phyloP scores from a whole-genome alignment of 2,888 invertebrate genomes.

The Nemapogon koenigi region DNA sequence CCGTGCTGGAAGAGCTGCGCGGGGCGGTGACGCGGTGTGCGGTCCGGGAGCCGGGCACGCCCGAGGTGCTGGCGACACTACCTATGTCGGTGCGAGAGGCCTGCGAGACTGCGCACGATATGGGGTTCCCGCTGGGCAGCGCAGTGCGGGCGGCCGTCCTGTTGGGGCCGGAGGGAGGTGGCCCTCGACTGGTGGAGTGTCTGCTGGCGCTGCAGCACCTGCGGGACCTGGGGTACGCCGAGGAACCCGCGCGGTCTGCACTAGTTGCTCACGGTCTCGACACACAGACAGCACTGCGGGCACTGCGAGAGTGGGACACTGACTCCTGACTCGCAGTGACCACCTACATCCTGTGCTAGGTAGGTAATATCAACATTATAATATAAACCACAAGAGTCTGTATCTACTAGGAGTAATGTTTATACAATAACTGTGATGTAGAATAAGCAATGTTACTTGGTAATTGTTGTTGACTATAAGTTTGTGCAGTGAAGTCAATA shows the following conservation, averaged over 20 bases:
- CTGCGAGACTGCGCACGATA: slow-evolving; percentile 77
- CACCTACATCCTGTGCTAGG: too few species aligned
- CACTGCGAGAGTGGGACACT: too few species aligned
- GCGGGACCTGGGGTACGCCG: slow-evolving; percentile 83
- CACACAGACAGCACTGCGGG: slow-evolving; percentile 85
- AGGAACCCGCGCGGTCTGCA: slow-evolving; percentile 75
- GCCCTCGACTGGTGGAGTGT: slow-evolving; percentile 86
- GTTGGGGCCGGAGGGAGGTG: too few species aligned
- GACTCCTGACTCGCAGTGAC: too few species aligned
- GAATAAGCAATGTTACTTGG: too few species aligned
- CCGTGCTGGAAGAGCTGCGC: not conserved
- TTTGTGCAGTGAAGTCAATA: too few species aligned
- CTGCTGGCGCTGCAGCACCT: slow-evolving; percentile 79
- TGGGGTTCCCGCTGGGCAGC: slow-evolving; percentile 87
- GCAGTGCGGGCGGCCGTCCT: slow-evolving; percentile 81
- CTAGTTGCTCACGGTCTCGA: slow-evolving; percentile 80
- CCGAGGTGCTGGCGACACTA: slow-evolving; percentile 6
- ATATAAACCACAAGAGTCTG: too few species aligned
- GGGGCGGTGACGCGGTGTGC: not conserved
- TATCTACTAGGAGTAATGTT: too few species aligned
- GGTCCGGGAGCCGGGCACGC: slow-evolving; percentile 22
- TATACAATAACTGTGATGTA: too few species aligned
- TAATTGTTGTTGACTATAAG: too few species aligned
- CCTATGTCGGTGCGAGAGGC: slow-evolving; percentile 67
- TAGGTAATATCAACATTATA: too few species aligned